A percentile compares a stretch with the other conserved stretches of the same genome.
These are phyloP conservation scores for Semnopithecus entellus DNA, from an alignment of 2,113 vertebrate species.

Conservation along the genomic window DNA sequence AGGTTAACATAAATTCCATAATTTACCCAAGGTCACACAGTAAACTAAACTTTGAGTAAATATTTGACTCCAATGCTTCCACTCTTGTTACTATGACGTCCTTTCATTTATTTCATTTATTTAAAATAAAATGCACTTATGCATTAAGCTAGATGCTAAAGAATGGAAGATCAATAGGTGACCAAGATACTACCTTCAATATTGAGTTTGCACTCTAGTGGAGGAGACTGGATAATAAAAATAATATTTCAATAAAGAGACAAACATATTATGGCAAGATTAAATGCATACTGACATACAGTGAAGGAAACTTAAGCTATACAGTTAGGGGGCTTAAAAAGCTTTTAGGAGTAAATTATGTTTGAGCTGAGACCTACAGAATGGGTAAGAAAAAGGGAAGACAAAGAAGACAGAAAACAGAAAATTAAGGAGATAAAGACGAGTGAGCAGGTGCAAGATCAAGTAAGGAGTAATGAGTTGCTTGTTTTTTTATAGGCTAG, in stretches of 20 bases:
- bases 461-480: not conserved
- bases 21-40: not conserved
- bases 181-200: not conserved
- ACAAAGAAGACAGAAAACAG: not conserved
- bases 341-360: not conserved
- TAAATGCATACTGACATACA: not conserved
- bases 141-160: not conserved
- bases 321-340: not conserved
- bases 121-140: not conserved
- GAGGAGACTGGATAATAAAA: not conserved
- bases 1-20: not conserved
- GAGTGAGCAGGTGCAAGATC: not conserved
- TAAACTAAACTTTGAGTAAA: not conserved
- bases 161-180: not conserved
- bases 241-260: not conserved
- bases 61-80: not conserved
- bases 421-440: not conserved
- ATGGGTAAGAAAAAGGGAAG: not conserved
- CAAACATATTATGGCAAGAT: not conserved
- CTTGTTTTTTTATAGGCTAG: not conserved
- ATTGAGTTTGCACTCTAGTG: not conserved
- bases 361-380: not conserved
- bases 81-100: not conserved
- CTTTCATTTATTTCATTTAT: not conserved
- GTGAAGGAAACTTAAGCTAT: not conserved